Conservation (phyloP, 2,797 vertebrate genomes). For the Sylvilagus floridanus region DNA sequence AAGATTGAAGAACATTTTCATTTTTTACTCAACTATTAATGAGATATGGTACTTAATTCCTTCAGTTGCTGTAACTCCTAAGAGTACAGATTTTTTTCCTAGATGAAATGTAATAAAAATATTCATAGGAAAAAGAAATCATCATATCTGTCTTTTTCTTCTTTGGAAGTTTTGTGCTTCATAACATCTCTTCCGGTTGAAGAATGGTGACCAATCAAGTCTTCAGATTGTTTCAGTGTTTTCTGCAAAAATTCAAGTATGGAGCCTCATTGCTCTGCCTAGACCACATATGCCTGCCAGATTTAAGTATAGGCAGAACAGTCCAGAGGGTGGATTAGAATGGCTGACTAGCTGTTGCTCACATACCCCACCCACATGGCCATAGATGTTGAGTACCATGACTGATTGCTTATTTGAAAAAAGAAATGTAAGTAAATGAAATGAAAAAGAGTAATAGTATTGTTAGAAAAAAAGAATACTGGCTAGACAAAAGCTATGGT, state of each 20-base stretch:
- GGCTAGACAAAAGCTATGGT: neutral
- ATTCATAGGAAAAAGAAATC: neutral
- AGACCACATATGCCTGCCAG: neutral
- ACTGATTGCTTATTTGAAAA: neutral
- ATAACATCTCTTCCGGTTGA: neutral
- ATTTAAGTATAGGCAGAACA: neutral
- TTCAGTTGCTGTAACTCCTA: neutral
- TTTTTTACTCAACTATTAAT: neutral
- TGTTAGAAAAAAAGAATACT: neutral
- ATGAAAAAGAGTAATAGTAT: neutral
- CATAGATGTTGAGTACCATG: accelerated
- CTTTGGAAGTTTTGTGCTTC: neutral
- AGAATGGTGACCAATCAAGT: neutral
- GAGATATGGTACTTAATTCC: neutral
- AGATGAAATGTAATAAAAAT: neutral
- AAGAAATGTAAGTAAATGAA: neutral
- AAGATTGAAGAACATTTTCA: neutral
- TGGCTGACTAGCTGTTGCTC: neutral
- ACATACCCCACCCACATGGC: accelerated
- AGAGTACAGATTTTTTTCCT: neutral
- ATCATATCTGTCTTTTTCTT: neutral
- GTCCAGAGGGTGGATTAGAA: accelerated
- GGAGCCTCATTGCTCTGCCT: neutral
- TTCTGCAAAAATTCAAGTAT: neutral
- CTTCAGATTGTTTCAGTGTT: neutral